A percentile compares a stretch with the other conserved stretches of the same genome.
Evolutionary conservation across 2,797 vertebrate genomes (phyloP).

Genomic region (Thaleichthys pacificus): DNA sequence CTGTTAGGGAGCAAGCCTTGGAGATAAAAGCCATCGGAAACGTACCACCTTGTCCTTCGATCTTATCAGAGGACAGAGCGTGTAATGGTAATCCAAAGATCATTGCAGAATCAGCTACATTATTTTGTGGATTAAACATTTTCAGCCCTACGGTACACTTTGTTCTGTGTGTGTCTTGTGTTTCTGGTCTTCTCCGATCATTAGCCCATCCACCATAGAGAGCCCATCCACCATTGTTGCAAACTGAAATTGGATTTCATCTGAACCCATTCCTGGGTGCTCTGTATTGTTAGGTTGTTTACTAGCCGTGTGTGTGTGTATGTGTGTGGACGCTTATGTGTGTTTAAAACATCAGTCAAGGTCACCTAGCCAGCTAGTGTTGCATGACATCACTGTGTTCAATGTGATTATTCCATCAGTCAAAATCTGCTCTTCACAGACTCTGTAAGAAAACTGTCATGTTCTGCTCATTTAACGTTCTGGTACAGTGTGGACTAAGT

Average conservation of each 20-base stretch:
- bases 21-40: neutral
- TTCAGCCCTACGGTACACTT: neutral
- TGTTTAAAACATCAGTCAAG: neutral
- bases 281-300: neutral
- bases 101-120: slow-evolving; percentile 54
- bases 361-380: neutral
- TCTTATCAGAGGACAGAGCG: neutral
- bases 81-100: slow-evolving; percentile 11
- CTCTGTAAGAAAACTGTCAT: neutral
- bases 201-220: neutral
- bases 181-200: neutral
- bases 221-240: neutral
- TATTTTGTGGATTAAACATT: slow-evolving; percentile 22
- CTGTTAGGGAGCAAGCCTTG: neutral
- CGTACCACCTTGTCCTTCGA: neutral
- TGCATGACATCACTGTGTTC: neutral
- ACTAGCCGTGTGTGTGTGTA: neutral
- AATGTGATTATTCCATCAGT: neutral
- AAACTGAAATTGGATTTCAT: neutral
- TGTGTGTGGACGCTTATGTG: neutral
- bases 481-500: neutral
- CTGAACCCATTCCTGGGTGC: neutral
- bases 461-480: neutral
- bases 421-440: neutral
- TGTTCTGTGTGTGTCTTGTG: neutral